Evolutionary conservation across 2,797 vertebrate species (phyloP).

Genomic region (Scolopax rusticola): DNA sequence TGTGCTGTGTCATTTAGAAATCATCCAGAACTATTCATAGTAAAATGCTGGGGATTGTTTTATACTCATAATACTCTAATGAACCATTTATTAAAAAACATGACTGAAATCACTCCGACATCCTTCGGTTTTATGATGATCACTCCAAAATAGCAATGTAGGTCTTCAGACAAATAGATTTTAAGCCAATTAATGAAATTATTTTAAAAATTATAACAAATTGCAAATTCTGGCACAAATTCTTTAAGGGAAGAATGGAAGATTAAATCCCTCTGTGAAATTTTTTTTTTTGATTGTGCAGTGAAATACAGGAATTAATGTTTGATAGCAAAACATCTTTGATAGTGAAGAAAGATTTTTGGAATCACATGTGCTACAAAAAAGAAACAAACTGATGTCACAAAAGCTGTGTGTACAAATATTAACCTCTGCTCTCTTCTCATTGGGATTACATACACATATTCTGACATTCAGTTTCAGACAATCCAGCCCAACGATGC

Average conservation of each 20-base stretch:
- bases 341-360: background rate
- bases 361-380: background rate
- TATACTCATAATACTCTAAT: background rate
- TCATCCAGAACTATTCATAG: background rate
- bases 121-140: background rate
- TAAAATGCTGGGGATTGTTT: background rate
- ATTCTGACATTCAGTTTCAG: background rate
- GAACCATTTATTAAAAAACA: background rate
- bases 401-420: background rate
- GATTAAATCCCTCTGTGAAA: background rate
- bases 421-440: background rate
- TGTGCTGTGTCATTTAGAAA: background rate
- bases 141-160: background rate
- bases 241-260: background rate
- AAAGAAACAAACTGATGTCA: background rate
- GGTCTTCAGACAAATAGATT: background rate
- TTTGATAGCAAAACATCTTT: background rate
- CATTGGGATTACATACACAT: background rate
- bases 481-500: background rate
- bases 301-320: background rate
- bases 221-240: background rate
- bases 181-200: background rate
- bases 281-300: background rate
- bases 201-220: background rate
- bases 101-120: background rate